These are phyloP conservation scores for Panulirus ornatus DNA, from an alignment of 1,140 invertebrate species.

Conservation along the genomic window DNA sequence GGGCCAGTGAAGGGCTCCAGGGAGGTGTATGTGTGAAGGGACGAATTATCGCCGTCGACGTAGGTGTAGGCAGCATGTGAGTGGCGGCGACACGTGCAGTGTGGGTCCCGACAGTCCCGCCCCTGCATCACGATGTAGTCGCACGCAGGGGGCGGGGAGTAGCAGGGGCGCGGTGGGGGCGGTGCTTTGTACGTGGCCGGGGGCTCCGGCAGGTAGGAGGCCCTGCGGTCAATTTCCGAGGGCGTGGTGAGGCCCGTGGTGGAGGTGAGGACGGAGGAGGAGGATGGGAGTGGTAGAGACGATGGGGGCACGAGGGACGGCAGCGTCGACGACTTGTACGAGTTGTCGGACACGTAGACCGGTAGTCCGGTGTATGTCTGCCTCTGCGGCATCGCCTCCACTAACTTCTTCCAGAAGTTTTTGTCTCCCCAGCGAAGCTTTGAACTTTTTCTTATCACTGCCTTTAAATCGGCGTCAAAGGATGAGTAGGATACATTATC, in stretches of 20 bases:
- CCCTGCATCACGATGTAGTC: slow-evolving; percentile 67
- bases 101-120: slow-evolving; percentile 49
- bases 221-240: slow-evolving; percentile 53
- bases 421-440: slow-evolving; percentile 94
- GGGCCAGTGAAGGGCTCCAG: slow-evolving; percentile 49
- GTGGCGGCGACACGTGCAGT: slow-evolving; percentile 54
- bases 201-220: slow-evolving; percentile 51
- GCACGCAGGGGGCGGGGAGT: slow-evolving; percentile 34
- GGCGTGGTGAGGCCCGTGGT: slow-evolving; percentile 70
- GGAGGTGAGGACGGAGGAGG: slow-evolving; percentile 70
- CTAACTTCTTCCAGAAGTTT: slow-evolving; percentile 94
- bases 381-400: slow-evolving; percentile 86
- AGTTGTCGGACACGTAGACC: slow-evolving; percentile 61
- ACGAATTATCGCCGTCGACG: slow-evolving; percentile 62
- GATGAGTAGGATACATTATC: slow-evolving; percentile 89
- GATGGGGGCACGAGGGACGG: slow-evolving; percentile 52
- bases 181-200: slow-evolving; percentile 49
- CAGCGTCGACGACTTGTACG: slow-evolving; percentile 62
- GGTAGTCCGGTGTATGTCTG: slow-evolving; percentile 64
- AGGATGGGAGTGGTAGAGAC: slow-evolving; percentile 57
- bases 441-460: slow-evolving; percentile 94
- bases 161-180: slow-evolving; percentile 54
- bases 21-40: slow-evolving; percentile 68
- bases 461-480: slow-evolving; percentile 91
- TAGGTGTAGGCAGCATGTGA: slow-evolving; percentile 58